A percentile compares a stretch with the other conserved stretches of the same genome.
phyloP scores from a whole-genome alignment of 2,113 vertebrate genomes.

The Callopanchax toddi region DNA sequence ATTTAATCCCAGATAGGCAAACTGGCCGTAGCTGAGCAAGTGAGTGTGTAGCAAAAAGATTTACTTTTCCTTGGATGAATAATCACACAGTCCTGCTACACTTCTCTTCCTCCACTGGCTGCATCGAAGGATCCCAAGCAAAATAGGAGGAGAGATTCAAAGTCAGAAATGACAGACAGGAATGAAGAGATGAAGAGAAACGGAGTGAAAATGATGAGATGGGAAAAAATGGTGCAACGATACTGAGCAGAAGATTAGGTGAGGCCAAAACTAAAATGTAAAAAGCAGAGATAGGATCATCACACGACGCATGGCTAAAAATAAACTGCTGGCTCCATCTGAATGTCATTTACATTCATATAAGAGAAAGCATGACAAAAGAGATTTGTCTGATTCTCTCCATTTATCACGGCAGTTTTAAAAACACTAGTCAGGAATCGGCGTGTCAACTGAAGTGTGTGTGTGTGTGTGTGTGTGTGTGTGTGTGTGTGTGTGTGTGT shows the following conservation, averaged over 20 bases:
- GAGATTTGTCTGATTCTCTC: slow-evolving; percentile 25
- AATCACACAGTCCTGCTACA: slow-evolving; percentile 48
- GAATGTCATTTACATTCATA: slow-evolving; percentile 26
- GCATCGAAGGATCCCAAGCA: slow-evolving; percentile 29
- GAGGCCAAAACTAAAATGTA: slow-evolving; percentile 54
- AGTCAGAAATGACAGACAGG: slow-evolving; percentile 40
- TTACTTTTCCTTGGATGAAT: slow-evolving; percentile 51
- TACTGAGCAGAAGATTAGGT: slow-evolving; percentile 49
- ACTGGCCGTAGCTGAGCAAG: slow-evolving; percentile 45
- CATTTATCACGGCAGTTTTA: slow-evolving; percentile 2
- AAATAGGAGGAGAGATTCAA: slow-evolving; percentile 16
- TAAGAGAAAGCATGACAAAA: slow-evolving; percentile 16
- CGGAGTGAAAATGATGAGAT: slow-evolving; percentile 59
- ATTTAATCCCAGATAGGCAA: slow-evolving; percentile 66
- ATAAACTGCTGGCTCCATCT: slow-evolving; percentile 37
- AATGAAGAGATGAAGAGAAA: slow-evolving; percentile 53
- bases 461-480: slow-evolving; percentile 17
- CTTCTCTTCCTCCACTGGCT: slow-evolving; percentile 19
- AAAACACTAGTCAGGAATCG: slow-evolving; percentile 15
- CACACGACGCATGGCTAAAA: slow-evolving; percentile 44
- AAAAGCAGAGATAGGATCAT: slow-evolving; percentile 44
- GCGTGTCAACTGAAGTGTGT: slow-evolving; percentile 12
- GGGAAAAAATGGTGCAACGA: slow-evolving; percentile 47
- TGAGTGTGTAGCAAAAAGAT: slow-evolving; percentile 36
- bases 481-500: slow-evolving; percentile 14